Conservation (phyloP, 2,113 vertebrate species). For the Leiothrix lutea region DNA sequence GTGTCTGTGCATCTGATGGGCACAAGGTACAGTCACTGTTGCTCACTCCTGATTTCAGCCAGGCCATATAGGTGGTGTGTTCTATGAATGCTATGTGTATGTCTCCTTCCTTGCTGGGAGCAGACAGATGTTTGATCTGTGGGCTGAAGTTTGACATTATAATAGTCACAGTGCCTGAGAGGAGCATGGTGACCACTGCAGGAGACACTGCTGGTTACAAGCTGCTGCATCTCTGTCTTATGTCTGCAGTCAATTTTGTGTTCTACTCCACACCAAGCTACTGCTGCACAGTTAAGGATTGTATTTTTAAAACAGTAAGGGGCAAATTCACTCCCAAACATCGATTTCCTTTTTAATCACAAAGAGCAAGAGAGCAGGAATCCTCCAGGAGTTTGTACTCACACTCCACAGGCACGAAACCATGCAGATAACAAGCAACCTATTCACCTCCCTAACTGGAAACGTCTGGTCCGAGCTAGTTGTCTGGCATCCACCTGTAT, state of each 20-base stretch:
- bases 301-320: neutral
- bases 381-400: neutral
- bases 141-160: fast-evolving
- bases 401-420: neutral
- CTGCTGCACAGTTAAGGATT: neutral
- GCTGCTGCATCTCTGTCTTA: neutral
- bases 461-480: neutral
- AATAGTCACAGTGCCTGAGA: neutral
- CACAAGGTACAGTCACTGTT: neutral
- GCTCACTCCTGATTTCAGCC: neutral
- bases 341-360: neutral
- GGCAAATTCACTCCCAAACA: neutral
- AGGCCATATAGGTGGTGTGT: fast-evolving
- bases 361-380: neutral
- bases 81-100: neutral
- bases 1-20: neutral
- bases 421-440: neutral
- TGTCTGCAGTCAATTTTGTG: neutral
- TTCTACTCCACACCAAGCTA: neutral
- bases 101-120: neutral
- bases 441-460: neutral
- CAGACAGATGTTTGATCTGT: neutral
- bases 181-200: neutral
- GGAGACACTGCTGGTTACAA: neutral
- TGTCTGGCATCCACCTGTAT: neutral